These are phyloP conservation scores for Drosophila prostipennis DNA, from an alignment of 2,888 invertebrate genomes.

Conservation along the genomic window DNA sequence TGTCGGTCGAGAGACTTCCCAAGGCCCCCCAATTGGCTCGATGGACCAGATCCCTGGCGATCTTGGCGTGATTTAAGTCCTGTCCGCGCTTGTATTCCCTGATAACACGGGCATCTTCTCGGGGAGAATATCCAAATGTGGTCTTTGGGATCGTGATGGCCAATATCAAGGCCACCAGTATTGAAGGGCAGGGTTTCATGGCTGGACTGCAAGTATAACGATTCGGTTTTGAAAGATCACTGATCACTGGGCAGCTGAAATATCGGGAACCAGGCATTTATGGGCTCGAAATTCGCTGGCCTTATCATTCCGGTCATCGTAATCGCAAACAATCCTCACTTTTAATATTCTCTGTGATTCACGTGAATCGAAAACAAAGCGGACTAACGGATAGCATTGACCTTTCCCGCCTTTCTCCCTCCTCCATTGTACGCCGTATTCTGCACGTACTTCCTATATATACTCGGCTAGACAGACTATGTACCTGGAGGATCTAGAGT, in stretches of 20 bases:
- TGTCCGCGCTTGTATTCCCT: conserved; percentile 58
- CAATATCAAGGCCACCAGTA: conserved; percentile 34
- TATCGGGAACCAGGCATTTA: neutral
- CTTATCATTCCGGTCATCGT: conserved; percentile 1
- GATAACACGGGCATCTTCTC: conserved; percentile 72
- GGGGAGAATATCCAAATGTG: conserved; percentile 68
- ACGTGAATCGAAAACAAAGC: conserved; percentile 9
- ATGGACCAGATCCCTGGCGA: conserved; percentile 82
- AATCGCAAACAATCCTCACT: neutral
- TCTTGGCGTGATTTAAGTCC: conserved; percentile 79
- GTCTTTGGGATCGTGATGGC: conserved; percentile 23
- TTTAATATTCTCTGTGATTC: neutral
- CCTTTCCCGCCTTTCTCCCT: conserved; percentile 3
- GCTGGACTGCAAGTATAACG: conserved; percentile 19
- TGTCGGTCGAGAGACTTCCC: conserved; percentile 82
- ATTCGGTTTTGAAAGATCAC: neutral
- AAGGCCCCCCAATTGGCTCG: conserved; percentile 82
- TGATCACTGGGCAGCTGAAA: neutral
- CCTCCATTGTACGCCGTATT: neutral
- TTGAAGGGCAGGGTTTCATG: conserved; percentile 32
- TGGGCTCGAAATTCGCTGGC: neutral
- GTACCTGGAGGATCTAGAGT: conserved; percentile 6
- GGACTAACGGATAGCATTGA: conserved; percentile 8
- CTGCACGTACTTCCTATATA: conserved; percentile 13
- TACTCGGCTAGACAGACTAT: neutral